Evolutionary conservation across 30 jellyfish, hydroid and myxozoan species (phyloP), one percentile per base, ranked within the genome.

Genomic region (Clytia hemisphaerica): DNA sequence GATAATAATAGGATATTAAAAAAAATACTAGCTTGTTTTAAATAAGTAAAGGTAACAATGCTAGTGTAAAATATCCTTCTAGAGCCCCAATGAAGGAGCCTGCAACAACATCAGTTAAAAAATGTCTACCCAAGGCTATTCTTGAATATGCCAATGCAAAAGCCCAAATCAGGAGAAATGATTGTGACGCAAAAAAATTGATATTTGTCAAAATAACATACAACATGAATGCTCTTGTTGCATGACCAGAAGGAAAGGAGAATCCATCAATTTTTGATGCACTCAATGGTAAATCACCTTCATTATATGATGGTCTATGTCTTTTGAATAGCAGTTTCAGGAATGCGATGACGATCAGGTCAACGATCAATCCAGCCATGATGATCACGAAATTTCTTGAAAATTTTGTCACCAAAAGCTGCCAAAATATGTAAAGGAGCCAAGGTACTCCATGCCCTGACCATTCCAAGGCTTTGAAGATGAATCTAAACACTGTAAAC

Each of bases 181-280:
- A 31, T 22, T 42, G 24, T 1, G 31, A 24, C 29, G 42, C 21
- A 18, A 2, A 16, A 3, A 18, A 29, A 2, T 29, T 42, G 49
- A 51, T 1, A n/a, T 49, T 34, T 29, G 25, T 47, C 51, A 76
- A 76, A 6, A 76, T 45, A 5, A 53, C 24, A 26, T 80, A 80
- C n/a, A 87, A 53, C 84, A 79, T 37, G 25, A 80, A 46, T 12
- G 83, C 94, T 58, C 97, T 64, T 31, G 97, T 87, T n/a, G 97
- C 59, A 64, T 87, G 97, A 21, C 97, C 97, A 38, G 97, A 87
- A 12, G 97, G 97, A 45, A 87, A 87, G 10, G 97, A 87, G 57
- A 54, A 87, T 14, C 63, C 66, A 59, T 87, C 97, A 34, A 75
- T 80, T 35, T 82, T 37, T 26, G 82, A 84, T 1, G 90, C 76